Conservation (phyloP, 2,888 invertebrate genomes). For the Glyphotaelius pellucidus region DNA sequence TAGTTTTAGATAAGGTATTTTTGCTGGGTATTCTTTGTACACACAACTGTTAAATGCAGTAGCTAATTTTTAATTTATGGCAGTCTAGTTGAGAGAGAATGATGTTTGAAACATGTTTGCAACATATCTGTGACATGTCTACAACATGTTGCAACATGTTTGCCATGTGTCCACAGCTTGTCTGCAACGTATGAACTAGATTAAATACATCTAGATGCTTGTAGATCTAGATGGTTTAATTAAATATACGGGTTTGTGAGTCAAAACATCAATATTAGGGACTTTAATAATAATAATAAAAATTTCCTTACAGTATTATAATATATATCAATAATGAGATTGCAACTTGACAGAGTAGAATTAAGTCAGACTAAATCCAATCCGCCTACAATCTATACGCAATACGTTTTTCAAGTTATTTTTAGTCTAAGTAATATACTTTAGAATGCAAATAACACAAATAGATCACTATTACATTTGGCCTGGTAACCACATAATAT, state of each 20-base stretch:
- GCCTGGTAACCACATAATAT: slow-evolving; percentile 46
- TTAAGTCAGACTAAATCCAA: slow-evolving; percentile 22
- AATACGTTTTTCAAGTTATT: slow-evolving; percentile 7
- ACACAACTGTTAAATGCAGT: too few relatives aligned
- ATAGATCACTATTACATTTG: slow-evolving; percentile 56
- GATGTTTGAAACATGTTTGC: too few relatives aligned
- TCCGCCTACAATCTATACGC: slow-evolving; percentile 29
- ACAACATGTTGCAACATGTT: too few relatives aligned
- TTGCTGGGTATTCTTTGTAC: too few relatives aligned
- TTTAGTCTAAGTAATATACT: slow-evolving; percentile 51
- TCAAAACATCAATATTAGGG: slow-evolving; percentile 28
- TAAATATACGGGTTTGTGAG: slow-evolving; percentile 28
- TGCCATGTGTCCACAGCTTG: not conserved
- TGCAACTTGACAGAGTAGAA: slow-evolving; percentile 16
- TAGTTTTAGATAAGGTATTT: too few relatives aligned
- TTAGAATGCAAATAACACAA: slow-evolving; percentile 55
- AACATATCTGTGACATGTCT: not conserved
- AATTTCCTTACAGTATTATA: slow-evolving; percentile 36
- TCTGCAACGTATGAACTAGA: not conserved
- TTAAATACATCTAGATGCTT: not conserved
- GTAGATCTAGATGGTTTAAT: not conserved
- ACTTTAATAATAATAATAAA: slow-evolving; percentile 37
- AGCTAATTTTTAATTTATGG: too few relatives aligned
- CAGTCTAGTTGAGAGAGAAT: too few relatives aligned
- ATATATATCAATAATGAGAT: slow-evolving; percentile 29